Base-by-base conservation (phyloP, 2,113 vertebrate genomes). In the Micromys minutus region DNA sequence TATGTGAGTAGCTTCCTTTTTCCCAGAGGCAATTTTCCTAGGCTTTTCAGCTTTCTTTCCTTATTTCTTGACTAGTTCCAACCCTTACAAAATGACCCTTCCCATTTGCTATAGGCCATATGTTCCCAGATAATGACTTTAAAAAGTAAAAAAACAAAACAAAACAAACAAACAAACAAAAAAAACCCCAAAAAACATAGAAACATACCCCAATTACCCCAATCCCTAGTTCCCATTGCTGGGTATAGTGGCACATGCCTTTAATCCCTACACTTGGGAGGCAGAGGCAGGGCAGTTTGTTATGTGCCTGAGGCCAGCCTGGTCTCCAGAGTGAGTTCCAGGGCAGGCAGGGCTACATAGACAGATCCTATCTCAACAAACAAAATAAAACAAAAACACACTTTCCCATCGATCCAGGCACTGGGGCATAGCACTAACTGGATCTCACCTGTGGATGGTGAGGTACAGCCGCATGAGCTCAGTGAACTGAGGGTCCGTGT, bases 381-480 rank as follows among this genome's bases (percentile, higher is more conserved):
- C 45, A 34, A 50, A 76, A 47, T 26, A 19, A 36, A 52, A 36
- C 3, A 29, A 77, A 77, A 77, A 52, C 24, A n/a, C 21, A 42
- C 72, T 65, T 84, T 81, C 65, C 72, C 52, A 89, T 21, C 36
- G 63, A 50, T 31, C 31, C 24, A 61, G 71, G 52, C 15, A 63
- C 24, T 13, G 3, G 3, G 79, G 4, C 74, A 0, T 0, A 75
- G 77, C 42, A 75, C 11, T 83, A 24, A 59, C n/a, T 72, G 8
- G 21, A 24, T 24, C 65, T 45, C 22, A 99, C 99, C 99, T 99
- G 99, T 99, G 99, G 97, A 99, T 99, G 93, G 99, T 99, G 98
- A 99, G 99, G 98, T 99, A 99, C 92, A 99, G 99, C 95, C 99
- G 98, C 99, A 99, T 99, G 12, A 99, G 99, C 98, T 99, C 99